Conservation (phyloP, 2,888 invertebrate genomes). For the Drosophila imparisetae region DNA sequence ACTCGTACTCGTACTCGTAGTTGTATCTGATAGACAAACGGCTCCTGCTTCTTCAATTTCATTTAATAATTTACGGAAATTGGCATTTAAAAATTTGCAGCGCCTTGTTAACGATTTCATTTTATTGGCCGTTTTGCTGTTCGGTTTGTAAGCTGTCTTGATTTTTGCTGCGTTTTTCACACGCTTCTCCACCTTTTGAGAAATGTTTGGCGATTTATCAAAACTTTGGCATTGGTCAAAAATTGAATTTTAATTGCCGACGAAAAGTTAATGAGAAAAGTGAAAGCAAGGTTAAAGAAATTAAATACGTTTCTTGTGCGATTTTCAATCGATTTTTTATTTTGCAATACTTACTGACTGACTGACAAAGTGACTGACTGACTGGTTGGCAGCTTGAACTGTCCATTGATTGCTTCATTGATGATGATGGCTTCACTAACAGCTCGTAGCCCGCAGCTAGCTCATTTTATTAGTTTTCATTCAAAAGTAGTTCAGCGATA, state of each 20-base stretch:
- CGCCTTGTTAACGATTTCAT: conserved; percentile 70
- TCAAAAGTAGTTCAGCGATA: conserved; percentile 75
- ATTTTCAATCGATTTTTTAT: conserved; percentile 58
- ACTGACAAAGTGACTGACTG: conserved; percentile 2
- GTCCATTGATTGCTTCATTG: conserved; percentile 62
- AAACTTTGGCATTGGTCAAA: conserved; percentile 54
- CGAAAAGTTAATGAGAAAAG: conserved; percentile 80
- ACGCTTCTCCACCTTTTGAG: conserved; percentile 67
- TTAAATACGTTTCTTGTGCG: conserved; percentile 63
- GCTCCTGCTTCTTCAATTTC: conserved; percentile 75
- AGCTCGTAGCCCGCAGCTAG: conserved; percentile 25
- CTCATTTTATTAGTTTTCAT: conserved; percentile 73
- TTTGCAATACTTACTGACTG: conserved; percentile 48
- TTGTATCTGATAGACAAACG: conserved; percentile 58
- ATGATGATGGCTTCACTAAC: conserved; percentile 42
- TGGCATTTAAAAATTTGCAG: conserved; percentile 77
- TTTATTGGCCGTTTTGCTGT: conserved; percentile 15
- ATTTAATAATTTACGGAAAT: conserved; percentile 81
- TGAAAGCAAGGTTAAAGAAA: conserved; percentile 81
- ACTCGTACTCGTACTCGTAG: conserved; percentile 10
- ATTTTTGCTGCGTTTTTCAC: conserved; percentile 60
- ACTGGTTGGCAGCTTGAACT: conserved; percentile 25
- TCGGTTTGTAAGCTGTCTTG: conserved; percentile 7
- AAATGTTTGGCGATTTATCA: conserved; percentile 71
- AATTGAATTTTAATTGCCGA: conserved; percentile 80